Evolutionary conservation across 37 sponge, comb jelly and placozoan genomes (phyloP), one percentile per base, ranked within the genome.

Genomic region (Axinella damicornis): DNA sequence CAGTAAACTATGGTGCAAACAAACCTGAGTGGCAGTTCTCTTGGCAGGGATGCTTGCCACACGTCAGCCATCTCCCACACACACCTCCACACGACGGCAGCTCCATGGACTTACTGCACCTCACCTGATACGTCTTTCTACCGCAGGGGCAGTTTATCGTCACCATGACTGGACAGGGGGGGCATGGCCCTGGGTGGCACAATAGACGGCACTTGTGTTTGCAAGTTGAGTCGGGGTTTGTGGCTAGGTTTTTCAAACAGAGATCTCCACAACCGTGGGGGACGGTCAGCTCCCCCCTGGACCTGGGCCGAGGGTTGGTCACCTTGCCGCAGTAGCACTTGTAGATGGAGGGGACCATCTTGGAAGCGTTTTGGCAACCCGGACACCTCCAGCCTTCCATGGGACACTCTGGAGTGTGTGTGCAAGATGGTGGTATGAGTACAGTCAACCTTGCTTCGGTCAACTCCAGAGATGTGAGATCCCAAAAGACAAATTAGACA

Each of bases 171-270:
- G 94, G 94, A 66, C 94, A 94, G 15, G 86, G 91, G 2, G 94
- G 94, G 54, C 94, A 94, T 1, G 94, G 94, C 1, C 94, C 94
- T 36, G 93, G 92, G 54, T 92, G 92, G 59, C 92, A 92, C 40
- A 69, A 80, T 34, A 73, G 64, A 6, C 32, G 77, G 53, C 91
- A 91, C 27, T 63, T 74, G 75, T 92, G 92, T 46, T 25, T 78
- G 73, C 87, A 84, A 73, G 60, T 25, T 41, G 78, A 46, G 52
- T 57, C 57, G 37, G 70, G 46, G 24, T 52, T 24, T 25, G 24
- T 63, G 31, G 87, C 76, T 0, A 92, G 83, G 0, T 37, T 69
- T 64, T 80, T 90, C 39, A 65, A 53, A 78, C 96, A 96, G 37
- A 87, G 56, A 16, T 88, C 91, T 5, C 94, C 91, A 76, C 96